Percentiles rank a stretch among this genome's conserved stretches.
These are phyloP conservation scores for Girardinus metallicus DNA, from an alignment of 2,797 vertebrate species.

Conservation along the genomic window DNA sequence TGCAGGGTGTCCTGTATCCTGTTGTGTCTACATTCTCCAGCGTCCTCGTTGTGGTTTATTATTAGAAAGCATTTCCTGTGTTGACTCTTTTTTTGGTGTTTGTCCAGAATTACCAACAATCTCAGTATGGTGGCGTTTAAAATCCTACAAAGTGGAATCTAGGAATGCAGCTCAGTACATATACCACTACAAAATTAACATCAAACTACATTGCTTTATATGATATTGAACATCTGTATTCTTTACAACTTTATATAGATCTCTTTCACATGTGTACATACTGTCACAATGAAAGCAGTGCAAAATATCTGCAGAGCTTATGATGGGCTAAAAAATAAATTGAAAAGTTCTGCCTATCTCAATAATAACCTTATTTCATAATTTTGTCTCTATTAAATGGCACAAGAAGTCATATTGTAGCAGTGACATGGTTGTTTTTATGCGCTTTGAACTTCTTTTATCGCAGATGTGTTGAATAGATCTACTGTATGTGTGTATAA, in stretches of 20 bases:
- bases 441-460: not conserved
- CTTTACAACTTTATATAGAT: conserved; percentile 39
- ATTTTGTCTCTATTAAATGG: conserved; percentile 22
- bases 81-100: conserved; percentile 21
- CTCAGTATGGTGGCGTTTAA: not conserved
- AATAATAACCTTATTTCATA: conserved; percentile 16
- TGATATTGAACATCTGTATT: conserved; percentile 45
- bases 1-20: conserved; percentile 58
- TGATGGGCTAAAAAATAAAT: conserved; percentile 1
- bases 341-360: conserved; percentile 1
- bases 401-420: conserved; percentile 16
- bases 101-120: conserved; percentile 6
- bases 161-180: not conserved
- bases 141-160: not conserved
- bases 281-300: conserved; percentile 22
- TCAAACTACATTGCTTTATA: conserved; percentile 12
- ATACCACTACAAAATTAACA: not conserved
- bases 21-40: conserved; percentile 64
- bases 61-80: conserved; percentile 39
- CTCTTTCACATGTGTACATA: conserved; percentile 46
- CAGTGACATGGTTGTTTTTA: not conserved
- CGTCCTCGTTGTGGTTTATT: conserved; percentile 46
- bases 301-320: conserved; percentile 25
- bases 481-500: not conserved
- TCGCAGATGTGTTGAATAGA: not conserved